Conservation (phyloP, 2,797 vertebrate genomes). For the Betta splendens region DNA sequence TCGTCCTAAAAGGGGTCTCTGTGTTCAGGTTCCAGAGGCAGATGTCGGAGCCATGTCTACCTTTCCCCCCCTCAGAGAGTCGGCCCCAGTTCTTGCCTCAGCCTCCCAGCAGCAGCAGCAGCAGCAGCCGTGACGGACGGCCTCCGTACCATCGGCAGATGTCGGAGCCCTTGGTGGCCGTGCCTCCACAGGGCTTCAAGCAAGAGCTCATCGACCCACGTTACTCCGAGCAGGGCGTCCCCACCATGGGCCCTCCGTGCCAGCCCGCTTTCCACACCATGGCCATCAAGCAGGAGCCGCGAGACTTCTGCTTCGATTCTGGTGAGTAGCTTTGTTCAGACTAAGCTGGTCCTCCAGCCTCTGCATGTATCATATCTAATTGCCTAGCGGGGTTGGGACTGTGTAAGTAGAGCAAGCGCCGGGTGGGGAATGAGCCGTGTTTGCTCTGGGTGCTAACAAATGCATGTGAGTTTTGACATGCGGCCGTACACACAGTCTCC, state of each 20-base stretch:
- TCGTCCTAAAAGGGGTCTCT: slow-evolving; percentile 5
- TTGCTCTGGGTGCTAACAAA: slow-evolving; percentile 66
- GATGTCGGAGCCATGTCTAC: slow-evolving; percentile 91
- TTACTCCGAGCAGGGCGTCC: slow-evolving; percentile 87
- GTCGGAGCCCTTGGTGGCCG: slow-evolving; percentile 91
- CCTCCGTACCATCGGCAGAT: slow-evolving; percentile 93
- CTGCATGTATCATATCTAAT: not conserved
- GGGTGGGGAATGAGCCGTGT: slow-evolving; percentile 72
- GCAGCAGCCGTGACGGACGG: slow-evolving; percentile 80
- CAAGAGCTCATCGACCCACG: slow-evolving; percentile 92
- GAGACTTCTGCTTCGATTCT: slow-evolving; percentile 96
- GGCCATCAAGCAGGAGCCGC: slow-evolving; percentile 96
- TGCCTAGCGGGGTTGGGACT: not conserved
- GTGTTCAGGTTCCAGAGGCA: slow-evolving; percentile 91
- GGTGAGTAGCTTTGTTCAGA: slow-evolving; percentile 79
- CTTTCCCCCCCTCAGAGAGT: slow-evolving; percentile 81
- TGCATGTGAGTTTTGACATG: slow-evolving; percentile 71
- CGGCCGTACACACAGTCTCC: slow-evolving; percentile 19
- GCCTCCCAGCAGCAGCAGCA: slow-evolving; percentile 61
- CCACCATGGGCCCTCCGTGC: slow-evolving; percentile 78
- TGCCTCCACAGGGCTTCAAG: slow-evolving; percentile 91
- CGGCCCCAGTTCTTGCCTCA: slow-evolving; percentile 85
- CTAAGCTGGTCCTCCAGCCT: not conserved
- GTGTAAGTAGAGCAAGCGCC: slow-evolving; percentile 17
- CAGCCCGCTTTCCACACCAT: slow-evolving; percentile 87